Evolutionary conservation across 1,140 invertebrate species (phyloP).

Genomic region (Pantala flavescens): DNA sequence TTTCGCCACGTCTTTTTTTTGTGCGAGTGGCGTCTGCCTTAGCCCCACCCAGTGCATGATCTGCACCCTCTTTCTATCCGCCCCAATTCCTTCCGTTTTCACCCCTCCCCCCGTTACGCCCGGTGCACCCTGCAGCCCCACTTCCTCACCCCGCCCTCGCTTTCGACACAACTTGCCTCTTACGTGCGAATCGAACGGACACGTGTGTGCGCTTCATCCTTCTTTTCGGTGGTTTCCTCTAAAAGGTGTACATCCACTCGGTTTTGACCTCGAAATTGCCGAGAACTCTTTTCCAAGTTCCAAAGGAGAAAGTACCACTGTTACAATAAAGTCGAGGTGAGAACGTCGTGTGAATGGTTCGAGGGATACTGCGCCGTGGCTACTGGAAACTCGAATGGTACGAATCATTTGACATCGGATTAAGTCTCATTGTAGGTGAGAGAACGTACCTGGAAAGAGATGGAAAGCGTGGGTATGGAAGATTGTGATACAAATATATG

Average conservation of each 20-base stretch:
- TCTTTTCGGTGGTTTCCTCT: neutral
- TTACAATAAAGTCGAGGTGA: too few relatives aligned
- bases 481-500: too few relatives aligned
- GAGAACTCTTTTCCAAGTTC: too few relatives aligned
- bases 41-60: neutral
- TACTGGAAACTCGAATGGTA: too few relatives aligned
- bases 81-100: neutral
- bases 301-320: too few relatives aligned
- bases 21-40: neutral
- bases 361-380: too few relatives aligned
- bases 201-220: neutral
- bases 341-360: too few relatives aligned
- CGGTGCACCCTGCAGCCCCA: neutral
- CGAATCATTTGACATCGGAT: too few relatives aligned
- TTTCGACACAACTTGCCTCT: neutral
- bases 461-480: too few relatives aligned
- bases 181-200: neutral
- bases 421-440: too few relatives aligned
- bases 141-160: neutral
- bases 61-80: neutral
- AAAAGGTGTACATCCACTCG: neutral
- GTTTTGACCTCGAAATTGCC: neutral
- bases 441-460: too few relatives aligned
- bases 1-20: too few relatives aligned
- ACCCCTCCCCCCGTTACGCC: neutral